Evolutionary conservation across 2,888 invertebrate genomes (phyloP), one percentile per base, ranked within the genome.

Genomic region (Antitype chi): DNA sequence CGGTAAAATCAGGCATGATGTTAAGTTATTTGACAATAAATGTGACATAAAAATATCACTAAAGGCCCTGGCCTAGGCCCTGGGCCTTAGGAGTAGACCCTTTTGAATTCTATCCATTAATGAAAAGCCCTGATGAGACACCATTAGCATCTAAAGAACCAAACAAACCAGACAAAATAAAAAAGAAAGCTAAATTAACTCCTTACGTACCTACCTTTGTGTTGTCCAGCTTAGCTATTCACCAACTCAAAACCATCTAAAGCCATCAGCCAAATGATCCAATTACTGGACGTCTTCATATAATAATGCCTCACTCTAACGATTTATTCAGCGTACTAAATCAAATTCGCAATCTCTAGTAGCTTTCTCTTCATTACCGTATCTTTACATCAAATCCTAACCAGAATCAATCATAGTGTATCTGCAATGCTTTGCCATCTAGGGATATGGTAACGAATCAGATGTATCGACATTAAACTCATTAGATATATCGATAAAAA

Each of bases 391-490:
- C 86, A 89, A 81, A 84, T 84, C 73, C 84, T 89, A 90, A 91
- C 90, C 90, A 89, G 88, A 90, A 91, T 91, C 83, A 89, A 89
- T 91, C 91, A 90, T 76, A 77, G 81, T 20, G 70, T 73, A 73
- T 81, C 76, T 80, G 75, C 77, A 84, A 68, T 63, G 71, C 49
- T 52, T 70, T 59, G 68, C 73, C 64, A 55, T 81, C 60, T 62
- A 80, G 55, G 49, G 70, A 13, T 32, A 69, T n/a, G 57, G 43
- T 72, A 55, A 57, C 60, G 62, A 63, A 63, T 53, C 20, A 76
- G 47, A 75, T 68, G 8, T 68, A 68, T 53, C 68, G 57, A 80
- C 64, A 68, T 64, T 28, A 57, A 47, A 75, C 57, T 68, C 49
- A 75, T 68, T 38, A 23, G 52, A 53, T 32, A 53, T 25, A 9